Evolutionary conservation across 2,797 vertebrate species (phyloP).

Genomic region (Dryobates pubescens): DNA sequence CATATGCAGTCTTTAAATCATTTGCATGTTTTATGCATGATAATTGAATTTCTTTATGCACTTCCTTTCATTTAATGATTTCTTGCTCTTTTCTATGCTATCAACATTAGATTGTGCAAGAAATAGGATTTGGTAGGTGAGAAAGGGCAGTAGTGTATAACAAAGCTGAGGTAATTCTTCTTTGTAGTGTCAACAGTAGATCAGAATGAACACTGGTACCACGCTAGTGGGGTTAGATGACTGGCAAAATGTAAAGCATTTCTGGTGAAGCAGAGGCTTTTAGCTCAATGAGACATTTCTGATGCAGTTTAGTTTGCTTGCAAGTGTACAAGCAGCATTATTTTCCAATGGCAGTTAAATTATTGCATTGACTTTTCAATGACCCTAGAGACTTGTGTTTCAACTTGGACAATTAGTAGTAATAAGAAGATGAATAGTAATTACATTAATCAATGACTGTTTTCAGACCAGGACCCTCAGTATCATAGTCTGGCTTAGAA

Average conservation of each 20-base stretch:
- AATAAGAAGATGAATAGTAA: slow-evolving; percentile 61
- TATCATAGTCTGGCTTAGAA: slow-evolving; percentile 37
- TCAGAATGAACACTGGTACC: slow-evolving; percentile 17
- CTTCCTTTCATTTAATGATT: slow-evolving; percentile 81
- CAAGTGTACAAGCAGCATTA: slow-evolving; percentile 50
- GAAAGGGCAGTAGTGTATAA: slow-evolving; percentile 33
- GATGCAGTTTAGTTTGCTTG: slow-evolving; percentile 49
- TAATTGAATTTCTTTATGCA: slow-evolving; percentile 81
- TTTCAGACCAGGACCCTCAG: slow-evolving; percentile 42
- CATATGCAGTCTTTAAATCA: slow-evolving; percentile 80
- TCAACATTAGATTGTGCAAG: slow-evolving; percentile 62
- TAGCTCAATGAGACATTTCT: slow-evolving; percentile 36
- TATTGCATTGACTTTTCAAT: slow-evolving; percentile 66
- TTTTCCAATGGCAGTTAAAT: slow-evolving; percentile 65
- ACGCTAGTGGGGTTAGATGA: not conserved
- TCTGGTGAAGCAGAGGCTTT: slow-evolving; percentile 29
- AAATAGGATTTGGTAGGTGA: slow-evolving; percentile 57
- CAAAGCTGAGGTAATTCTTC: slow-evolving; percentile 37
- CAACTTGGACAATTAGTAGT: slow-evolving; percentile 61
- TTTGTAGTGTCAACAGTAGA: not conserved
- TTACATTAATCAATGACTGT: slow-evolving; percentile 61
- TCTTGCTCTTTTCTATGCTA: slow-evolving; percentile 74
- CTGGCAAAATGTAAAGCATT: slow-evolving; percentile 5
- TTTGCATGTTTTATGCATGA: slow-evolving; percentile 84
- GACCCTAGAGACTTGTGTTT: slow-evolving; percentile 63